A percentile compares a stretch with the other conserved stretches of the same genome.
Evolutionary conservation across 2,888 invertebrate genomes (phyloP).

Genomic region (Dryadula phaetusa): DNA sequence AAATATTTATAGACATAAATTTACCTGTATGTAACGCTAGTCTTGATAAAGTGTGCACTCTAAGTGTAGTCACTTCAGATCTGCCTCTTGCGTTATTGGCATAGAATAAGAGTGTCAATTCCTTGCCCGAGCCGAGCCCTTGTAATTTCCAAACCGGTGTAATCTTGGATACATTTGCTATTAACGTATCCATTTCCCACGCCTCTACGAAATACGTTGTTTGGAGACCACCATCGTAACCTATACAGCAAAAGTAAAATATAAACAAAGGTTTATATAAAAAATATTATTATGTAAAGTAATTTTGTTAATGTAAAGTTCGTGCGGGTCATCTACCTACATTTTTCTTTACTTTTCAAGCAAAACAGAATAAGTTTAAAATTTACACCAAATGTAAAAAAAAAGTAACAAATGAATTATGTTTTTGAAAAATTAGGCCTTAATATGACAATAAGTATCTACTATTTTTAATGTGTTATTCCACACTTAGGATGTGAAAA

Average conservation of each 20-base stretch:
- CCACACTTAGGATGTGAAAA: too few species aligned
- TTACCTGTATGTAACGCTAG: conserved; percentile 74
- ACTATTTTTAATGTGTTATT: too few species aligned
- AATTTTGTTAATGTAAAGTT: too few species aligned
- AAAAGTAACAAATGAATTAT: too few species aligned
- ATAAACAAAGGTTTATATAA: background rate
- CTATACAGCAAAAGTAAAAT: conserved; percentile 54
- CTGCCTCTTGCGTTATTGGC: conserved; percentile 93
- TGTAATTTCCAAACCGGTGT: conserved; percentile 90
- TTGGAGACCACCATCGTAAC: conserved; percentile 91
- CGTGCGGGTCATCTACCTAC: too few species aligned
- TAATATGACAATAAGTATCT: too few species aligned
- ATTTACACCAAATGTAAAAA: too few species aligned
- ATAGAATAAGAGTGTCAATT: conserved; percentile 91
- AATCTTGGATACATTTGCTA: conserved; percentile 88
- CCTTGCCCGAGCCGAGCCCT: conserved; percentile 90
- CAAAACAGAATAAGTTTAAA: too few species aligned
- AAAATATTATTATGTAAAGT: too few species aligned
- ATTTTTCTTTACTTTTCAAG: too few species aligned
- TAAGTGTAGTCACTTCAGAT: conserved; percentile 86
- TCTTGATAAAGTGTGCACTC: conserved; percentile 69
- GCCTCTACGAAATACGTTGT: conserved; percentile 90
- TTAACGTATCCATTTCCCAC: conserved; percentile 84
- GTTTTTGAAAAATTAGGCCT: too few species aligned
- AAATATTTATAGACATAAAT: too few species aligned